Evolutionary conservation across 2,888 invertebrate genomes (phyloP).

Genomic region (Xanthia togata): DNA sequence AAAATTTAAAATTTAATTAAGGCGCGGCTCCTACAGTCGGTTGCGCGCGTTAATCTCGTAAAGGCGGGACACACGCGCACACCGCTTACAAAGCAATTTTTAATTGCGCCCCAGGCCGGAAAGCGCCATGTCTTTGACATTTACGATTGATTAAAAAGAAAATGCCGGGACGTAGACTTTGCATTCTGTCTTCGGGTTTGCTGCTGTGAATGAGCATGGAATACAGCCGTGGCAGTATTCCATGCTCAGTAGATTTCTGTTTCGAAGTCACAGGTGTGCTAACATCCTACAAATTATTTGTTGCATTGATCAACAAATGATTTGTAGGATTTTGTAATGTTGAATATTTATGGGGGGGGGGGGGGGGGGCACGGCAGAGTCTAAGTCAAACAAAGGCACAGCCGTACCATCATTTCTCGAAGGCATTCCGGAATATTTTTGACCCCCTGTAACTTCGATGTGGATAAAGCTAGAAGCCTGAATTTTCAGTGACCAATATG

Average conservation of each 20-base stretch:
- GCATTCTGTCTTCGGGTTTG: conserved; percentile 60
- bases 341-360: neutral
- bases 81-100: conserved; percentile 85
- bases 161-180: conserved; percentile 67
- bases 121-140: conserved; percentile 82
- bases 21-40: conserved; percentile 75
- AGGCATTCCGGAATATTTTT: no score
- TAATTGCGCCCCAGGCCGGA: conserved; percentile 82
- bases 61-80: conserved; percentile 79
- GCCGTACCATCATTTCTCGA: no score
- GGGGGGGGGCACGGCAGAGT: no score
- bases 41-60: conserved; percentile 83
- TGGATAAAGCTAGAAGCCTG: no score
- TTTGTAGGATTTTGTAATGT: neutral
- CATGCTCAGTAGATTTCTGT: neutral
- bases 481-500: no score
- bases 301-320: neutral
- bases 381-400: no score
- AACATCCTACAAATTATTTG: neutral
- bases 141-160: conserved; percentile 84
- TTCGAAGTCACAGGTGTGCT: neutral
- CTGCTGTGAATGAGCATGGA: no score
- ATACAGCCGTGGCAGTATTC: no score
- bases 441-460: no score
- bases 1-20: conserved; percentile 86